phyloP scores from a whole-genome alignment of 1,140 invertebrate genomes.

The Drosophila watanabei region DNA sequence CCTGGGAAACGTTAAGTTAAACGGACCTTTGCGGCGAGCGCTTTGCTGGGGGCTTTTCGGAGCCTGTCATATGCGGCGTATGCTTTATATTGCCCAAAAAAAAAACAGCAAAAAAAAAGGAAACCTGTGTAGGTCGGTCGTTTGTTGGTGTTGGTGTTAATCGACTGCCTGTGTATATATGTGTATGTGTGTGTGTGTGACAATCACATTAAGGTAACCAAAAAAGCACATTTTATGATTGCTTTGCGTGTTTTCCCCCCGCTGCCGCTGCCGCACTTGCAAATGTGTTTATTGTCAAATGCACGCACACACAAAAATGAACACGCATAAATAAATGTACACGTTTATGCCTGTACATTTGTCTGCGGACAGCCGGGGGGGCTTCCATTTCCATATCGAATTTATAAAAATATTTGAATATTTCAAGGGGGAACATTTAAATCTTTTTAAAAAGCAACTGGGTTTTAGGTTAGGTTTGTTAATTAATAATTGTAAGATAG shows the following conservation, averaged over 20 bases:
- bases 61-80: constrained; percentile 48
- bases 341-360: constrained; percentile 15
- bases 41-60: constrained; percentile 38
- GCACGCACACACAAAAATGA: constrained; percentile 24
- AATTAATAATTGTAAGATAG: background rate
- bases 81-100: constrained; percentile 45
- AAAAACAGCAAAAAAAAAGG: background rate
- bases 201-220: constrained; percentile 78
- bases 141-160: constrained; percentile 58
- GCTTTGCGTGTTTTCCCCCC: constrained; percentile 59
- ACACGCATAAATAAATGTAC: constrained; percentile 36
- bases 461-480: background rate
- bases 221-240: constrained; percentile 78
- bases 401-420: background rate
- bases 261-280: background rate
- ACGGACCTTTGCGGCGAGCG: constrained; percentile 71
- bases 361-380: background rate
- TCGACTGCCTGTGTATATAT: constrained; percentile 51
- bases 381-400: background rate
- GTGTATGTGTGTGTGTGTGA: constrained; percentile 26
- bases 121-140: constrained; percentile 25
- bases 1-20: constrained; percentile 71
- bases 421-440: constrained; percentile 6
- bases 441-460: background rate
- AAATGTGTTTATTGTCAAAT: constrained; percentile 48